Percentiles rank a stretch among this genome's conserved stretches.
Conservation (phyloP, 1,140 invertebrate genomes). For the Drosophila pseudoananassae region DNA sequence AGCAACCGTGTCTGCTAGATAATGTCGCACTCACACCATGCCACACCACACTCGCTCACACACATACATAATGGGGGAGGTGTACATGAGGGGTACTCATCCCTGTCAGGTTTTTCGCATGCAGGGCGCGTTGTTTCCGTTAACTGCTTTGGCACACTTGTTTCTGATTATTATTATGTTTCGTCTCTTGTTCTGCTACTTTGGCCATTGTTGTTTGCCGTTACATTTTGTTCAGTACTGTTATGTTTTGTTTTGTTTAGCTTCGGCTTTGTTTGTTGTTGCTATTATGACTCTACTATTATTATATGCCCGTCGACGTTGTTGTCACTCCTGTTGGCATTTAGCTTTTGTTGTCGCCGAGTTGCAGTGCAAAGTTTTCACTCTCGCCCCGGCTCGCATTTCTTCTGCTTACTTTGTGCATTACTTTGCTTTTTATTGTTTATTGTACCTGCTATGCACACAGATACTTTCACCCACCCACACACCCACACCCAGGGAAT, state of each 20-base stretch:
- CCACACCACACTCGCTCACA: slow-evolving; percentile 12
- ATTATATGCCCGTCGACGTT: slow-evolving; percentile 59
- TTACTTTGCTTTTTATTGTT: slow-evolving; percentile 53
- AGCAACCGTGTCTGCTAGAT: slow-evolving; percentile 77
- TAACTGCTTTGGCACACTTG: slow-evolving; percentile 82
- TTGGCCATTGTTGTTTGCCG: slow-evolving; percentile 58
- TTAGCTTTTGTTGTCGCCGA: slow-evolving; percentile 44
- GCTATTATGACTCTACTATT: slow-evolving; percentile 58
- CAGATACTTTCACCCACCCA: background rate
- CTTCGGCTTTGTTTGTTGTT: slow-evolving; percentile 47
- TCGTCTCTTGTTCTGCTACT: slow-evolving; percentile 72
- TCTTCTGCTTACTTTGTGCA: slow-evolving; percentile 36
- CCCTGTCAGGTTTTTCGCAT: slow-evolving; percentile 72
- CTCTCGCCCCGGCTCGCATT: slow-evolving; percentile 15
- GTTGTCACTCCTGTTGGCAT: slow-evolving; percentile 32
- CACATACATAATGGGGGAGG: background rate
- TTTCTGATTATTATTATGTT: slow-evolving; percentile 83
- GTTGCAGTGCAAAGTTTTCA: slow-evolving; percentile 53
- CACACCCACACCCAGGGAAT: background rate
- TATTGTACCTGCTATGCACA: slow-evolving; percentile 33
- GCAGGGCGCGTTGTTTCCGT: slow-evolving; percentile 80
- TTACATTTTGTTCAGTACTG: slow-evolving; percentile 51
- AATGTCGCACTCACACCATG: slow-evolving; percentile 58
- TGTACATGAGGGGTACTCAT: slow-evolving; percentile 44
- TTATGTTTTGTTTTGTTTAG: slow-evolving; percentile 6